Base-by-base conservation (phyloP, 1,140 invertebrate genomes). In the Mya arenaria region DNA sequence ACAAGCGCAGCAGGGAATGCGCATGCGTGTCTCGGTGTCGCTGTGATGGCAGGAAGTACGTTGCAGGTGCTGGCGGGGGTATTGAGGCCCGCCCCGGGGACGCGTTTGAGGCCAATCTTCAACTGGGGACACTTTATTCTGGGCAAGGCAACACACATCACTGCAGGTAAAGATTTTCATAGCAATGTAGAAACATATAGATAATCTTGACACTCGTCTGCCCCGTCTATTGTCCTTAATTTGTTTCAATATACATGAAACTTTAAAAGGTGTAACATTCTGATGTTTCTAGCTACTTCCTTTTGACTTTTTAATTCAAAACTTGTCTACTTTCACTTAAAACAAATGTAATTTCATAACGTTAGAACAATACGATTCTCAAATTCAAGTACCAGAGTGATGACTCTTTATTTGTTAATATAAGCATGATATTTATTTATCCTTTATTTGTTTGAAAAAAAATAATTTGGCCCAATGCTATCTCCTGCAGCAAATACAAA, bases 101-200 rank as follows among this genome's bases (percentile, higher is more conserved):
- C 96, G 37, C 94, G 95, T 3, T 95, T 95, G 84, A 93, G 97
- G 75, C 94, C 95, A 0, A 92, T 97, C 71, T 99, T 99, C 93
- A 99, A 98, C 91, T 98, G 97, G 97, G 88, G 95, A 4, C 98
- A 99, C 92, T 98, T 97, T 96, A 93, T 97, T 48, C 94, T 96
- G 65, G 98, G 98, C 39, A 98, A 98, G 92, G 91, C 95, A 4
- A 96, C 97, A 0, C 97, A 98, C 88, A 97, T 98, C 83, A 93
- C 97, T 63, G 96, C 95, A 90, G 96, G 97, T 98, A 94, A 69
- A 81, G 36, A n/a, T n/a, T n/a, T n/a, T n/a, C n/a, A n/a, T n/a
- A n/a, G n/a, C n/a, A n/a, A n/a, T n/a, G n/a, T n/a, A n/a, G n/a
- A n/a, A n/a, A n/a, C n/a, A n/a, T 32, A 1, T 41, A 1, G 5